Base-by-base conservation (phyloP, 2,888 invertebrate species). In the Agapostemon virescens region DNA sequence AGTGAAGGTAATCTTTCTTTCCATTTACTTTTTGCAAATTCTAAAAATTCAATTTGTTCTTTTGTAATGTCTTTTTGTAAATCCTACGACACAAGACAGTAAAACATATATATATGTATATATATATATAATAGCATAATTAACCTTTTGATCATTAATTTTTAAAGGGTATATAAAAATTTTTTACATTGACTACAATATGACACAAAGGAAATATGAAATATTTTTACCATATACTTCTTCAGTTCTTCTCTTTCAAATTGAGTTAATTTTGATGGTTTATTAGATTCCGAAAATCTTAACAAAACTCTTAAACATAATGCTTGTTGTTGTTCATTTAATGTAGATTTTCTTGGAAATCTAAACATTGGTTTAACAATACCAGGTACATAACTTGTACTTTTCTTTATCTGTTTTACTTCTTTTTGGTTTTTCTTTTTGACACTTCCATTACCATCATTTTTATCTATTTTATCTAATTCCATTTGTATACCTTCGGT, bases 41-140 rank as follows among this genome's bases (percentile, higher is more conserved):
- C 77, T 33, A 89, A 61, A 75, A 84, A 90, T 69, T 88, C 88
- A 2, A 86, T 84, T 70, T 90, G 90, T 64, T 90, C 90, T 80
- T 86, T 40, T 6, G 64, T 20, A 85, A 90, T 90, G 33, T 38
- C 13, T 0, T 81, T 55, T 68, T 79, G 67, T 23, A 88, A 69
- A 30, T 36, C 17, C 88, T 88, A 33, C 1, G 9, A 71, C 30
- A 40, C 33, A 9, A 67, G 64, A 26, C 64, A 4, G 30, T 52
- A 75, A n/a, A 26, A 58, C 17, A 36, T 38, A 9, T 42, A 55
- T 61, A n/a, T n/a, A n/a, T n/a, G n/a, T n/a, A n/a, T n/a, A n/a
- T n/a, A n/a, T n/a, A n/a, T n/a, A n/a, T n/a, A n/a, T 69, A 49
- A n/a, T 52, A 17, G 2, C 20, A 30, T 40, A 69, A n/a, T 15